phyloP scores from a whole-genome alignment of 1,140 invertebrate species.

The Microplitis demolitor region DNA sequence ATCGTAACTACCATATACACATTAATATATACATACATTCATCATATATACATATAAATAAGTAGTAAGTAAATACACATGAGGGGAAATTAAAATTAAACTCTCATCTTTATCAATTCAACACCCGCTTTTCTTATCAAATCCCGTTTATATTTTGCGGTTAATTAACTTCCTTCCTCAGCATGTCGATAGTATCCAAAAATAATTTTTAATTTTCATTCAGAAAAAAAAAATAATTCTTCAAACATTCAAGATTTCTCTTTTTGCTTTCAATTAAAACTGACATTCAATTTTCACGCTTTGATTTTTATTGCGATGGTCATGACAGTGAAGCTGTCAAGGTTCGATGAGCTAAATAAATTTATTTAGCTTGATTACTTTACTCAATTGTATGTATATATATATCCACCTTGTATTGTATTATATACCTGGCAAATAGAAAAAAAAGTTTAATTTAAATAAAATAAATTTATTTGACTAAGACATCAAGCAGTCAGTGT shows the following conservation, averaged over 20 bases:
- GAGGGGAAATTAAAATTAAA: slow-evolving; percentile 1
- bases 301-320: slow-evolving; percentile 1
- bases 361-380: not conserved
- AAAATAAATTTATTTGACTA: too few relatives aligned
- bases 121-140: slow-evolving; percentile 38
- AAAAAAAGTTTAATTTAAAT: too few relatives aligned
- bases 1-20: not conserved
- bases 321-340: not conserved
- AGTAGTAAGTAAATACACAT: too few relatives aligned
- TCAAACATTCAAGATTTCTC: too few relatives aligned
- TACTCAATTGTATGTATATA: not conserved
- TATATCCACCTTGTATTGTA: too few relatives aligned
- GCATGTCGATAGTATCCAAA: slow-evolving; percentile 14
- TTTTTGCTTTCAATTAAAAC: not conserved
- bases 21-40: too few relatives aligned
- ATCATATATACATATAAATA: too few relatives aligned
- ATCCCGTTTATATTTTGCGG: slow-evolving; percentile 34
- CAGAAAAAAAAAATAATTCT: too few relatives aligned
- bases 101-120: slow-evolving; percentile 30
- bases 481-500: too few relatives aligned
- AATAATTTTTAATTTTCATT: slow-evolving; percentile 1
- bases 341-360: slow-evolving; percentile 2
- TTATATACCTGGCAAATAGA: not conserved
- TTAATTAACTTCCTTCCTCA: slow-evolving; percentile 30
- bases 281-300: slow-evolving; percentile 3